Percentiles rank a stretch among this genome's conserved stretches.
Conservation (phyloP, 1,140 invertebrate species). For the Hylyphantes graminicola region DNA sequence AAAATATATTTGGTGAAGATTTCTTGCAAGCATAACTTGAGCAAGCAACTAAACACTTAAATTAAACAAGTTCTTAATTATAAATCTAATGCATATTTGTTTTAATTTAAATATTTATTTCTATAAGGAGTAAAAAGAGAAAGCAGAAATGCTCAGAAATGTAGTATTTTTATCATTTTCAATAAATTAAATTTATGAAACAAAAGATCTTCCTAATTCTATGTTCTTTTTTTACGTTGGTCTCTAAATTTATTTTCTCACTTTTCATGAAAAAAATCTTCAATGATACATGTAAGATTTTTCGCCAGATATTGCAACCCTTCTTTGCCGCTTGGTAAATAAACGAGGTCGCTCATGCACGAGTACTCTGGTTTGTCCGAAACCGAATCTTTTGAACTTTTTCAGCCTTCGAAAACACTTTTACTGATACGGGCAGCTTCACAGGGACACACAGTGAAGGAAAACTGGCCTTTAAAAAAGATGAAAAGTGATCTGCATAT, state of each 20-base stretch:
- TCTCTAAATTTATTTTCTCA: too few species aligned
- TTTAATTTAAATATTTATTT: too few species aligned
- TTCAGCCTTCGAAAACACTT: slow-evolving; percentile 26
- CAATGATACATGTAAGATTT: neutral
- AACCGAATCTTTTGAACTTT: slow-evolving; percentile 18
- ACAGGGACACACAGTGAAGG: neutral
- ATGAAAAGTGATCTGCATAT: too few species aligned
- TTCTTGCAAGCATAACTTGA: too few species aligned
- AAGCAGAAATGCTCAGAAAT: too few species aligned
- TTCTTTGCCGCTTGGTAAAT: neutral
- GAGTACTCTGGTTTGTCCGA: neutral
- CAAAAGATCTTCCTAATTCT: neutral
- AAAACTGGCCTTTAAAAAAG: neutral
- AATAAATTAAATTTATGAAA: neutral
- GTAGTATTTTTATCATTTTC: neutral
- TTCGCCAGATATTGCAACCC: neutral
- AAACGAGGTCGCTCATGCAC: slow-evolving; percentile 38
- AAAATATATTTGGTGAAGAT: too few species aligned
- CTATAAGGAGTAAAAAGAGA: too few species aligned
- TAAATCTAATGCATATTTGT: too few species aligned
- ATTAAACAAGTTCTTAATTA: too few species aligned
- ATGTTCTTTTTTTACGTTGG: too few species aligned
- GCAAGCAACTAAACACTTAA: too few species aligned
- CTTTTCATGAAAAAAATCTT: too few species aligned
- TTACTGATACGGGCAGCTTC: neutral